Evolutionary conservation across 2,888 invertebrate species (phyloP).

Genomic region (Falcaria lacertinaria): DNA sequence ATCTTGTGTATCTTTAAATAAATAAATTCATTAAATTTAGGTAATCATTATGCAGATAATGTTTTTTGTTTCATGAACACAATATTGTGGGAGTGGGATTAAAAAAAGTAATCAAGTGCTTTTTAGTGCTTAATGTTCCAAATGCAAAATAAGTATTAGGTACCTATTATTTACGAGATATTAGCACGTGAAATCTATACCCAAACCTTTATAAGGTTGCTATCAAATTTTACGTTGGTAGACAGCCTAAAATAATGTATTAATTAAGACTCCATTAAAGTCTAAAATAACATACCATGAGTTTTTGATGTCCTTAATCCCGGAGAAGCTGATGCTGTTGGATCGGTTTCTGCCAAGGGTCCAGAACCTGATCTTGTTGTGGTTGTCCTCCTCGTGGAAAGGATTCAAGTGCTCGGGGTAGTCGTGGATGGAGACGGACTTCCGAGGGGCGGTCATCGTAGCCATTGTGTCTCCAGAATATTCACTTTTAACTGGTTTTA

Average conservation of each 20-base stretch:
- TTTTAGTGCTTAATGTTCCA: no score
- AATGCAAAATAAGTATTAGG: no score
- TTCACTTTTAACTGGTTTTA: slow-evolving; percentile 51
- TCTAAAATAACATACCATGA: slow-evolving; percentile 76
- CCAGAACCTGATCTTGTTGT: slow-evolving; percentile 82
- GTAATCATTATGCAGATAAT: no score
- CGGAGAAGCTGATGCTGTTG: slow-evolving; percentile 82
- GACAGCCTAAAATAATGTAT: background rate
- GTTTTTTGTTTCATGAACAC: background rate
- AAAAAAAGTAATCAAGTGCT: no score
- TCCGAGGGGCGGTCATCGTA: slow-evolving; percentile 63
- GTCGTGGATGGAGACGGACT: slow-evolving; percentile 81
- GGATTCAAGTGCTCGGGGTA: slow-evolving; percentile 89
- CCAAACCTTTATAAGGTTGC: background rate
- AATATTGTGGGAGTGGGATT: background rate
- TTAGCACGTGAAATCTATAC: slow-evolving; percentile 23
- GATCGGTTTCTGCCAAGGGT: slow-evolving; percentile 77
- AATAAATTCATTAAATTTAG: no score
- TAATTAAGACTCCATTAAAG: background rate
- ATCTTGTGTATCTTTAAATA: no score
- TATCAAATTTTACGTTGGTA: background rate
- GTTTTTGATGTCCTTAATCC: slow-evolving; percentile 77
- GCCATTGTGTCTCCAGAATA: slow-evolving; percentile 53
- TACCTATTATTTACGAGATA: no score
- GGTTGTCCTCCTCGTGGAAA: slow-evolving; percentile 84